These are phyloP conservation scores for Bos javanicus DNA, from an alignment of 2,113 vertebrate species.

Conservation along the genomic window DNA sequence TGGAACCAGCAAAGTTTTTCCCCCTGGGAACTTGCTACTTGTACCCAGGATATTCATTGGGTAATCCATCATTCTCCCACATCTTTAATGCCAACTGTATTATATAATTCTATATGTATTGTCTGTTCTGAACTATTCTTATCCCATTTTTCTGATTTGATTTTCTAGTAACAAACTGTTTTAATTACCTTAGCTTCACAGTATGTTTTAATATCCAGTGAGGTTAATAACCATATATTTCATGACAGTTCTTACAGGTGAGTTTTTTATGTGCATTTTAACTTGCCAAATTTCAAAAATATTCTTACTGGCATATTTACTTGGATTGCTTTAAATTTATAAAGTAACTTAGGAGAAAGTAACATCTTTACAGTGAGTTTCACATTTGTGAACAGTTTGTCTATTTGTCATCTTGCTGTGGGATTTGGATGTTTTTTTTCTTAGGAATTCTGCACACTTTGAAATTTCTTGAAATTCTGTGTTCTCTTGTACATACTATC, in stretches of 20 bases:
- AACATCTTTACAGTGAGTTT: neutral
- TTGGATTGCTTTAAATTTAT: slow-evolving; percentile 25
- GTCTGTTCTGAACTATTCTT: neutral
- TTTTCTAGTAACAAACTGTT: slow-evolving; percentile 45
- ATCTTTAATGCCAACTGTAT: slow-evolving; percentile 34
- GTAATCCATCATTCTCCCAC: slow-evolving; percentile 27
- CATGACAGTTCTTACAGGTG: neutral
- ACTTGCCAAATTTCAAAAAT: slow-evolving; percentile 12
- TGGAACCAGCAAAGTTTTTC: neutral
- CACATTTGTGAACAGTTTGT: neutral
- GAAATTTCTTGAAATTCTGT: neutral
- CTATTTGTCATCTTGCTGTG: neutral
- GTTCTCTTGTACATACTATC: neutral
- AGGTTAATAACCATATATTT: neutral
- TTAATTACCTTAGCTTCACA: slow-evolving; percentile 45
- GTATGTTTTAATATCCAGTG: slow-evolving; percentile 25
- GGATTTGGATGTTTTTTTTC: neutral
- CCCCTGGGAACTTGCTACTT: neutral
- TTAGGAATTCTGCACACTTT: neutral
- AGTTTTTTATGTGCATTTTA: slow-evolving; percentile 37
- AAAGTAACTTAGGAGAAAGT: neutral
- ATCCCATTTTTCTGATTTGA: neutral
- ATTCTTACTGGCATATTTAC: slow-evolving; percentile 29
- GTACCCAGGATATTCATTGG: neutral
- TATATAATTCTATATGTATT: neutral